A percentile compares a stretch with the other conserved stretches of the same genome.
Conservation (phyloP, 2,888 invertebrate species). For the Scrobipalpa costella region DNA sequence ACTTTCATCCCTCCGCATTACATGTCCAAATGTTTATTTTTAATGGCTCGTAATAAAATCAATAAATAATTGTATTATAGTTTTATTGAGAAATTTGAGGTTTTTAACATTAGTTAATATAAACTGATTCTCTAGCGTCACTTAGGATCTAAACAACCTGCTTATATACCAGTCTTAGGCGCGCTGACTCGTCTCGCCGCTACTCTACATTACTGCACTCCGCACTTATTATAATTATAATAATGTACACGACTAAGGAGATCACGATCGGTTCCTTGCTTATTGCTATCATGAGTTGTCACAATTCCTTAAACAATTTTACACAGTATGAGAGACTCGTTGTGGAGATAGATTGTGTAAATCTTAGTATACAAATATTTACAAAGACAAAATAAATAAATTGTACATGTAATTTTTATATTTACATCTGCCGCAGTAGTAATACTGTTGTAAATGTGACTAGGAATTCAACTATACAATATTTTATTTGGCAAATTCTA, state of each 20-base stretch:
- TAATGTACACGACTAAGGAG: conserved; percentile 4
- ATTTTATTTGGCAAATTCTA: conserved; percentile 42
- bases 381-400: background rate
- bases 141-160: conserved; percentile 62
- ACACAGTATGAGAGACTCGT: background rate
- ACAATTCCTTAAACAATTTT: background rate
- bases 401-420: background rate
- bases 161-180: conserved; percentile 61
- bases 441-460: conserved; percentile 11
- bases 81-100: conserved; percentile 72
- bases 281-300: conserved; percentile 30
- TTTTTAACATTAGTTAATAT: conserved; percentile 67
- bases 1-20: too few species aligned
- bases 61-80: background rate
- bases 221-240: background rate
- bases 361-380: conserved; percentile 4
- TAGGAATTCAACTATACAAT: conserved; percentile 1
- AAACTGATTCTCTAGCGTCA: conserved; percentile 71
- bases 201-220: background rate
- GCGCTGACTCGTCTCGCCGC: conserved; percentile 24
- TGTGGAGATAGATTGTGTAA: background rate
- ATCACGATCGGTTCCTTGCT: conserved; percentile 39
- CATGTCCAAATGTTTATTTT: background rate
- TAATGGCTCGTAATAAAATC: background rate
- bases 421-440: conserved; percentile 21